phyloP scores from a whole-genome alignment of 2,888 invertebrate genomes.

The Nebria salina region DNA sequence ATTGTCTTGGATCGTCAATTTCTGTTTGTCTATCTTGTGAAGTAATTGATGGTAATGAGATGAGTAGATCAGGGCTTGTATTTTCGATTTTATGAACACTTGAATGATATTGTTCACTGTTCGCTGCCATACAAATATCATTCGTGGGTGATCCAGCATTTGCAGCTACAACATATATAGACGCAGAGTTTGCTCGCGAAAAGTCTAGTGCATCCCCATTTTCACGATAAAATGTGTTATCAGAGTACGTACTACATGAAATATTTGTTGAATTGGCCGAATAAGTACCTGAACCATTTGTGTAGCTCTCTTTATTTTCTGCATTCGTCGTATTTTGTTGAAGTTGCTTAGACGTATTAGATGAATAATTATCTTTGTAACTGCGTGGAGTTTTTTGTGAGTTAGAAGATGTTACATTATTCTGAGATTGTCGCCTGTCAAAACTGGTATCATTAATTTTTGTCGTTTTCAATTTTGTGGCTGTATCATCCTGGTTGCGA shows the following conservation, averaged over 20 bases:
- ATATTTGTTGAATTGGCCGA: neutral
- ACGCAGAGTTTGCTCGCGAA: neutral
- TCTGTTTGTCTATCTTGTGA: neutral
- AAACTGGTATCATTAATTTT: neutral
- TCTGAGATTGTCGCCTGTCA: neutral
- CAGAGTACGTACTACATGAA: neutral
- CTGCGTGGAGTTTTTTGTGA: neutral
- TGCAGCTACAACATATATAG: neutral
- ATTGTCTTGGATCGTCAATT: neutral
- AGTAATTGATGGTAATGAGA: neutral
- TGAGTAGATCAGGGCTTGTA: neutral
- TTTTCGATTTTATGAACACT: neutral
- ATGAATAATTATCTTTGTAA: slow-evolving; percentile 1
- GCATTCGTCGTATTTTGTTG: neutral
- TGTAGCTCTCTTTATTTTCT: neutral
- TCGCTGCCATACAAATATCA: neutral
- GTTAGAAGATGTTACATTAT: neutral
- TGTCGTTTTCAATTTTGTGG: neutral
- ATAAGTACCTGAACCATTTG: neutral
- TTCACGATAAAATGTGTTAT: neutral
- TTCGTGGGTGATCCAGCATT: neutral
- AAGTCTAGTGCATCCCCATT: neutral
- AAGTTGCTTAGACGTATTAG: neutral
- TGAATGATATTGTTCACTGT: neutral
- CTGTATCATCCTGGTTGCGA: neutral